Conservation (phyloP, 2,797 vertebrate genomes). For the Coilia nasus region DNA sequence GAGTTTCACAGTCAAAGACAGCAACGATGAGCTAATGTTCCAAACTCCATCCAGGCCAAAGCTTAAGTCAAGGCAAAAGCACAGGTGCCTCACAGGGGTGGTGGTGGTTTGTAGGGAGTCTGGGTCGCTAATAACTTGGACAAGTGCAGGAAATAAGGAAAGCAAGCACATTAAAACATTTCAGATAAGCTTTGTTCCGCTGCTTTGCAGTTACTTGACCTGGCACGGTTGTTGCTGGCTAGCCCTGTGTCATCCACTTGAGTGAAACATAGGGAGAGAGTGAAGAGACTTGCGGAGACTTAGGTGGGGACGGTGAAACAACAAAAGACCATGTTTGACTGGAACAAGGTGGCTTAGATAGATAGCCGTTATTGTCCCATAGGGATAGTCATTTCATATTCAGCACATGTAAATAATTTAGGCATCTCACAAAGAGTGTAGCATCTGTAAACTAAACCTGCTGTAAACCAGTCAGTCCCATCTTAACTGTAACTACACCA, state of each 20-base stretch:
- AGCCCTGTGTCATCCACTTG: background rate
- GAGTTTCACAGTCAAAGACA: background rate
- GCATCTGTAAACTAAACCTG: too few relatives aligned
- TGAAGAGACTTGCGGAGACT: constrained; percentile 57
- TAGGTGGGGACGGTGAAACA: constrained; percentile 67
- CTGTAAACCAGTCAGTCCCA: too few relatives aligned
- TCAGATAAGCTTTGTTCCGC: background rate
- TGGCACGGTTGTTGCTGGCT: background rate
- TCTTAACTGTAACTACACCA: too few relatives aligned
- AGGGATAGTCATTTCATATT: too few relatives aligned
- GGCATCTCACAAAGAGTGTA: too few relatives aligned
- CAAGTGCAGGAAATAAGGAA: background rate
- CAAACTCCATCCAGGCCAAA: constrained; percentile 11
- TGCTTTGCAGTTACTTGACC: background rate
- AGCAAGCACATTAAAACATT: background rate
- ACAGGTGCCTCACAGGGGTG: background rate
- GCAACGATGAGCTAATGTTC: background rate
- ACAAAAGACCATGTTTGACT: constrained; percentile 70
- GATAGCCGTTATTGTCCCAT: constrained; percentile 49
- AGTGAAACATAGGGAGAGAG: constrained; percentile 32
- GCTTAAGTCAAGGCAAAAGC: background rate
- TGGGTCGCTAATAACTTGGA: background rate
- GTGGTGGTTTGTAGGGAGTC: too few relatives aligned
- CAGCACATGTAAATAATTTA: too few relatives aligned
- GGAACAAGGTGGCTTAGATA: constrained; percentile 80